Conservation (phyloP, 2,888 invertebrate genomes). For the Nycteola revayana region DNA sequence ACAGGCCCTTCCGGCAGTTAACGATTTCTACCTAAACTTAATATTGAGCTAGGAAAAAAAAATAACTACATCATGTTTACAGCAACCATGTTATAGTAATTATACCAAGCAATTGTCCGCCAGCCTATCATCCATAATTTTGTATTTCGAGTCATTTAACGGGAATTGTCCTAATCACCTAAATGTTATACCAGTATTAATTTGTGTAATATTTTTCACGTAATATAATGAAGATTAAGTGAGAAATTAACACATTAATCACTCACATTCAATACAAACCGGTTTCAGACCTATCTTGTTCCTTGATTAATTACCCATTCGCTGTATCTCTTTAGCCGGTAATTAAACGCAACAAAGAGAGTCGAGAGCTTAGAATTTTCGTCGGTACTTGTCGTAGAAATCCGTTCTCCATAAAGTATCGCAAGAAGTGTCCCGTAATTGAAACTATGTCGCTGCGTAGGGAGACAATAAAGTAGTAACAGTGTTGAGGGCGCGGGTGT, state of each 20-base stretch:
- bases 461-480: slow-evolving; percentile 62
- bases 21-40: slow-evolving; percentile 69
- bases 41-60: slow-evolving; percentile 75
- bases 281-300: slow-evolving; percentile 27
- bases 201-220: slow-evolving; percentile 7
- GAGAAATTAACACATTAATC: slow-evolving; percentile 25
- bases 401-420: slow-evolving; percentile 56
- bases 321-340: slow-evolving; percentile 19
- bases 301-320: slow-evolving; percentile 29
- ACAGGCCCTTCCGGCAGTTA: slow-evolving; percentile 76
- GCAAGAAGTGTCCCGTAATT: slow-evolving; percentile 64
- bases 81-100: slow-evolving; percentile 18
- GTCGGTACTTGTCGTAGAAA: slow-evolving; percentile 34
- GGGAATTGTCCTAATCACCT: slow-evolving; percentile 3
- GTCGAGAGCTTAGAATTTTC: slow-evolving; percentile 23
- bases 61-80: slow-evolving; percentile 75
- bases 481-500: slow-evolving; percentile 55
- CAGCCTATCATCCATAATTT: background rate
- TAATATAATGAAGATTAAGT: slow-evolving; percentile 16
- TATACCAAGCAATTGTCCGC: background rate
- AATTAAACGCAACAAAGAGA: slow-evolving; percentile 29
- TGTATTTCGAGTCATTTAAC: slow-evolving; percentile 4
- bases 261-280: slow-evolving; percentile 32
- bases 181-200: slow-evolving; percentile 11
- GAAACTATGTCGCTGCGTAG: slow-evolving; percentile 57